Evolutionary conservation across 1,140 invertebrate species (phyloP), one percentile per base, ranked within the genome.

Genomic region (Trissolcus basalis): DNA sequence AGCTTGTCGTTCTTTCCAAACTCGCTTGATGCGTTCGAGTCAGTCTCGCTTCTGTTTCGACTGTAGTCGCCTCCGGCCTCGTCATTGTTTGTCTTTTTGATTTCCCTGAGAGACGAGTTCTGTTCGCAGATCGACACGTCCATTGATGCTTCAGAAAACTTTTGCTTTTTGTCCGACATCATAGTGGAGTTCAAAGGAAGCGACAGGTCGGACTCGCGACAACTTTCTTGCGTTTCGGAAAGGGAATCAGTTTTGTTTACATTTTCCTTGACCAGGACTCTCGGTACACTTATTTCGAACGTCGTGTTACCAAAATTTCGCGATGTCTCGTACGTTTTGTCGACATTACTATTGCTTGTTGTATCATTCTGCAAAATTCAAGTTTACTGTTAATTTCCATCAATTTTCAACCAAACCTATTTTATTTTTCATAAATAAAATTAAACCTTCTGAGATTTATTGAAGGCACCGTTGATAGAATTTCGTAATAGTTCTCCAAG

Each of bases 401-500:
- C 5, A 54, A 6, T 35, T 35, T 5, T 35, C n/a, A n/a, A n/a
- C n/a, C n/a, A n/a, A 35, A 35, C 10, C 33, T 35, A 6, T 35
- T 10, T 35, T 10, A 35, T 35, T 39, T 39, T 39, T 39, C 36
- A 11, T 39, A 11, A 39, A 9, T 4, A 9, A 39, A 39, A 39
- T 39, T 39, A 27, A 39, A 87, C 86, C 82, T 86, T 87, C 54
- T 78, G 78, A 43, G 79, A 72, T 63, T 80, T 85, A 74, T 82
- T 85, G 50, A 87, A 87, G 83, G 82, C 82, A 86, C 84, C 77
- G 55, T 83, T 85, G 32, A 87, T 86, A 79, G 82, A 83, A 71
- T 82, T 87, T 73, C 86, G 87, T 56, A 88, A 77, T 70, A 88
- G 82, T 81, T 88, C 86, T 32, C 87, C 86, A 63, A 88, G 83